A percentile compares a stretch with the other conserved stretches of the same genome.
phyloP scores from a whole-genome alignment of 2,797 vertebrate genomes.

The Ibycter americanus region DNA sequence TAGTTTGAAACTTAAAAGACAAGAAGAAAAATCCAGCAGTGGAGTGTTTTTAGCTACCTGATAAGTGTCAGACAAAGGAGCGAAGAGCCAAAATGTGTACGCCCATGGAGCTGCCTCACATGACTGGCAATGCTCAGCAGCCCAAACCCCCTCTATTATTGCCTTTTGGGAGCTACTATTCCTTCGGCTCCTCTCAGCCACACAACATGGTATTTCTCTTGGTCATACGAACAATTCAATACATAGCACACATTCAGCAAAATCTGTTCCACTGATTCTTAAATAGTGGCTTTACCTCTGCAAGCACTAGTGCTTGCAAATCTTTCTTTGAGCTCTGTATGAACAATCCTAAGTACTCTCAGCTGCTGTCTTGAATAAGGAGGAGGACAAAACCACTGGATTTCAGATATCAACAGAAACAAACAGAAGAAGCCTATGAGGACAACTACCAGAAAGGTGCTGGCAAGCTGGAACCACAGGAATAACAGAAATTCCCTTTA shows the following conservation, averaged over 20 bases:
- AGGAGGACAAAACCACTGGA: neutral
- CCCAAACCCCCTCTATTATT: neutral
- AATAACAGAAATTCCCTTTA: neutral
- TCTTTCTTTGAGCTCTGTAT: neutral
- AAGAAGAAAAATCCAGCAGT: neutral
- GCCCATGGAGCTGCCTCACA: neutral
- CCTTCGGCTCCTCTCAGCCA: neutral
- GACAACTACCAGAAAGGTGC: neutral
- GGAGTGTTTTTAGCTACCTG: neutral
- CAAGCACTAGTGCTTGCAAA: neutral
- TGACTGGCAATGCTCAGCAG: neutral
- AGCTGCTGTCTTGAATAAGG: neutral
- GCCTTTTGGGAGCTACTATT: neutral
- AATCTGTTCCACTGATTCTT: neutral
- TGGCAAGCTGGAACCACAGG: neutral
- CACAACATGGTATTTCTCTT: neutral
- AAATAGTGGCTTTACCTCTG: neutral
- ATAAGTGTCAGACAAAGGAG: neutral
- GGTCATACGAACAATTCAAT: neutral
- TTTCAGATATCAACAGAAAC: neutral
- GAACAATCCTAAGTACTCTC: neutral
- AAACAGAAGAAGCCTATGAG: neutral
- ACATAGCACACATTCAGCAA: neutral
- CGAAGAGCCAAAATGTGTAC: neutral
- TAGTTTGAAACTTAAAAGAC: neutral